Evolutionary conservation across 2,113 vertebrate species (phyloP).

Genomic region (Pitta sordida): DNA sequence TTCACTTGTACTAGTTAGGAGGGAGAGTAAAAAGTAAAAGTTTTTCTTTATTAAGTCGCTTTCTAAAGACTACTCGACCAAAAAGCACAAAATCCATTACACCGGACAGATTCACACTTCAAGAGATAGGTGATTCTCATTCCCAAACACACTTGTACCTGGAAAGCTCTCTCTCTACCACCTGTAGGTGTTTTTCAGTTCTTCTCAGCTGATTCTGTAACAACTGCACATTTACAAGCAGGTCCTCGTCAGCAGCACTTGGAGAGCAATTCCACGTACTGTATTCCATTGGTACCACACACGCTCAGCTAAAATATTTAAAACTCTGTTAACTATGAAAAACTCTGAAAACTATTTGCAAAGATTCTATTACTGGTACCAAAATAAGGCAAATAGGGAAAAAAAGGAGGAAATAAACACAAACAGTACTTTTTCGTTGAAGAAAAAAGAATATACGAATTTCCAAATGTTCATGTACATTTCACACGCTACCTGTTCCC

Average conservation of each 20-base stretch:
- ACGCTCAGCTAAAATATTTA: conserved; percentile 5
- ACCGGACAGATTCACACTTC: background rate
- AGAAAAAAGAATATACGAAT: background rate
- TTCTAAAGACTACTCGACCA: background rate
- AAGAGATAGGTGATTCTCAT: background rate
- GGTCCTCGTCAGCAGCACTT: conserved; percentile 55
- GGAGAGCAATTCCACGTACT: background rate
- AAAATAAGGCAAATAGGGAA: background rate
- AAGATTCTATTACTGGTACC: background rate
- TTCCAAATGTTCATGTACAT: background rate
- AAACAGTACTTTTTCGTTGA: background rate
- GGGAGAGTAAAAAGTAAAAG: background rate
- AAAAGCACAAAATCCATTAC: background rate
- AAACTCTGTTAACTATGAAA: background rate
- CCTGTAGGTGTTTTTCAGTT: conserved; percentile 74
- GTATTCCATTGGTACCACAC: conserved; percentile 19
- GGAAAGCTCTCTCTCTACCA: conserved; percentile 70
- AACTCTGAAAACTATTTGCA: rapidly evolving
- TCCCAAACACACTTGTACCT: conserved; percentile 41
- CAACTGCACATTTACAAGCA: conserved; percentile 68
- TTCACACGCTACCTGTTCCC: background rate
- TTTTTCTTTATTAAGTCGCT: background rate
- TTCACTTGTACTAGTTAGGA: conserved; percentile 45
- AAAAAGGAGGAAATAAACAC: background rate
- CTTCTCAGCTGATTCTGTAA: conserved; percentile 71